Evolutionary conservation across 2,797 vertebrate species (phyloP).

Genomic region (Fratercula arctica): DNA sequence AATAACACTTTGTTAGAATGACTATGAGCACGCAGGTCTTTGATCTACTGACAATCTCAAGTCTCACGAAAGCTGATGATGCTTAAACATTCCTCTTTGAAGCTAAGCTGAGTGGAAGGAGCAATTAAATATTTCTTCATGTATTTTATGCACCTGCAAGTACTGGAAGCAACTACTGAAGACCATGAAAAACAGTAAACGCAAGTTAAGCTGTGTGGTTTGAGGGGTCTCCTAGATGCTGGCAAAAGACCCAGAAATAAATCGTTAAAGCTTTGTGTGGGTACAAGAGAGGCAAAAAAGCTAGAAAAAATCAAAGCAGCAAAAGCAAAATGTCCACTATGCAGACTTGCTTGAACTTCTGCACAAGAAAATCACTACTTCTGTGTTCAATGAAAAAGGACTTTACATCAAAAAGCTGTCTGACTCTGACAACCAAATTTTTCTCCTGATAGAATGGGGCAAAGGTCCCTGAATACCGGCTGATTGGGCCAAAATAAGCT

Average conservation of each 20-base stretch:
- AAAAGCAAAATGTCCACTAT: neutral
- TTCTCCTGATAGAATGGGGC: neutral
- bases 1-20: neutral
- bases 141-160: neutral
- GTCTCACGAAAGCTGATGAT: neutral
- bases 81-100: slow-evolving; percentile 35
- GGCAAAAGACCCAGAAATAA: neutral
- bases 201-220: neutral
- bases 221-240: neutral
- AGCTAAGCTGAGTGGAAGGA: slow-evolving; percentile 14
- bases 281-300: neutral
- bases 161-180: neutral
- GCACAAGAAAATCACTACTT: neutral
- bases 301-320: neutral
- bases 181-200: neutral
- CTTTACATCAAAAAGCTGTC: neutral
- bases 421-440: neutral
- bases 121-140: slow-evolving; percentile 7
- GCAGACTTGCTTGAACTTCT: neutral
- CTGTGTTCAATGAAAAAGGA: neutral
- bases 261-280: neutral
- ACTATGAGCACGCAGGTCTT: neutral
- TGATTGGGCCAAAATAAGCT: neutral
- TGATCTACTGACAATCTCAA: slow-evolving; percentile 34
- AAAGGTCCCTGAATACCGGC: neutral